phyloP scores from a whole-genome alignment of 2,888 invertebrate species.

The Cephalotes varians region DNA sequence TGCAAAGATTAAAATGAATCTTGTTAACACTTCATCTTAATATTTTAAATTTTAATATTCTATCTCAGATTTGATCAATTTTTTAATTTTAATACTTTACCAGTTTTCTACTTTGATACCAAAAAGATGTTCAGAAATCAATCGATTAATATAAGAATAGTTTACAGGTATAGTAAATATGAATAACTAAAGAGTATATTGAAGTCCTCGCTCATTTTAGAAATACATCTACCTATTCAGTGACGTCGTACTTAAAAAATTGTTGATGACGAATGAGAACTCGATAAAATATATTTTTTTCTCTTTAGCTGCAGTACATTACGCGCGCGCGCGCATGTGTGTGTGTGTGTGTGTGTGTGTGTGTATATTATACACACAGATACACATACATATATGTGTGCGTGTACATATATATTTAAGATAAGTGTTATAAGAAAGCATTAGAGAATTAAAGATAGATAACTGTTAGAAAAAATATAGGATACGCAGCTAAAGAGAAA shows the following conservation, averaged over 20 bases:
- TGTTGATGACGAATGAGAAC: background rate
- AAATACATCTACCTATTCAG: conserved; percentile 26
- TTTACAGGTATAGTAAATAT: background rate
- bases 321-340: background rate
- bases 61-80: background rate
- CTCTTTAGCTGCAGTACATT: conserved; percentile 30
- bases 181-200: conserved; percentile 1
- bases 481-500: conserved; percentile 24
- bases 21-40: background rate
- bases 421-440: conserved; percentile 50
- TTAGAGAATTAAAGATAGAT: background rate
- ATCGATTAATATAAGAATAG: background rate
- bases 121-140: conserved; percentile 24
- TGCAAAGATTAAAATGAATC: background rate
- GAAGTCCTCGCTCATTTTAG: background rate
- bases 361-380: background rate
- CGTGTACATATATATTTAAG: conserved; percentile 23
- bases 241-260: background rate
- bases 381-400: background rate
- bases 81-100: background rate
- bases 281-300: conserved; percentile 14
- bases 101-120: background rate
- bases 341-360: background rate
- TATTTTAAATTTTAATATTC: background rate
- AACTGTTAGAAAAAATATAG: conserved; percentile 12